Conservation (phyloP, 2,797 vertebrate genomes). For the Uromys caudimaculatus region DNA sequence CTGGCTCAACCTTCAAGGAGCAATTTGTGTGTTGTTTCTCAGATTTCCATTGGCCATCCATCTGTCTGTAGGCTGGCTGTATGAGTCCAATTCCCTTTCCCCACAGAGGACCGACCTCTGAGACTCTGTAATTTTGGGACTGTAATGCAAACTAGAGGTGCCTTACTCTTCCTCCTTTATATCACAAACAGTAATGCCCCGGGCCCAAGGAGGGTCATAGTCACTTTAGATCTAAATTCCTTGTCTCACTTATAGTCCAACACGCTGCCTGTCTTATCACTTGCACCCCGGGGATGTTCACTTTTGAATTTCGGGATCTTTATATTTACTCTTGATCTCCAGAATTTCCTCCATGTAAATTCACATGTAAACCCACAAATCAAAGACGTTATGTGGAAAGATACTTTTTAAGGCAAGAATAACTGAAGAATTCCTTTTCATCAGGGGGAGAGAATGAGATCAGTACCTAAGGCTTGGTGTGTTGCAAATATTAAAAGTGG, state of each 20-base stretch:
- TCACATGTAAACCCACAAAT: neutral
- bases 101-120: neutral
- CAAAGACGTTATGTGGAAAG: constrained; percentile 22
- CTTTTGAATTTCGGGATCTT: neutral
- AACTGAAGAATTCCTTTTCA: neutral
- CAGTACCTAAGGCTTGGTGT: neutral
- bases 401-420: neutral
- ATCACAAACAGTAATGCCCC: neutral
- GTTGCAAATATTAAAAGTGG: neutral
- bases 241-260: neutral
- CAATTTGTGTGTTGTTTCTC: neutral
- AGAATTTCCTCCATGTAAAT: constrained; percentile 6
- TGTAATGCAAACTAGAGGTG: neutral
- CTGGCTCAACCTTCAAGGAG: neutral
- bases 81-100: neutral
- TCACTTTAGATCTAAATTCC: neutral
- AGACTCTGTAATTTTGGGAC: neutral
- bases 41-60: neutral
- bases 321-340: constrained; percentile 14
- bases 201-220: neutral
- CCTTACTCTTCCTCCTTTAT: neutral
- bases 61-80: neutral
- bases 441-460: neutral
- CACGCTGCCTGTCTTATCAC: neutral
- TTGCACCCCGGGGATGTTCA: neutral